These are phyloP conservation scores for Temnothorax longispinosus DNA, from an alignment of 1,140 invertebrate genomes.

Conservation along the genomic window DNA sequence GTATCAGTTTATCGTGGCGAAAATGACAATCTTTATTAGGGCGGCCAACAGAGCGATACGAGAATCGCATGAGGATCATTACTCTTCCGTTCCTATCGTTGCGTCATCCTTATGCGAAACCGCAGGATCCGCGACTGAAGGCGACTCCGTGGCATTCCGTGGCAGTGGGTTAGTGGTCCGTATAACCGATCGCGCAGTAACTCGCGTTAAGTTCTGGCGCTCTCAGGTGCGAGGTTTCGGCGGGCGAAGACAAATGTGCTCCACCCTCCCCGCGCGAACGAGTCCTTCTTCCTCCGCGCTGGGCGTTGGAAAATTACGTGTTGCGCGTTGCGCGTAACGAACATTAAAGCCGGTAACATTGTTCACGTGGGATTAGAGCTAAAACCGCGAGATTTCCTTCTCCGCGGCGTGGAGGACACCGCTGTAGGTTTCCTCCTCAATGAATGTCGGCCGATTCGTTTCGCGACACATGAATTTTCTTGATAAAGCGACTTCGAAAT, in stretches of 20 bases:
- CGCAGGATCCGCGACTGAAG: neutral
- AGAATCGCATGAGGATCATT: neutral
- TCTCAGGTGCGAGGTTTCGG: slow-evolving; percentile 47
- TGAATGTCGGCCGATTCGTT: neutral
- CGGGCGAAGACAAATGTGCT: slow-evolving; percentile 41
- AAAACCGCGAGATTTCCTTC: slow-evolving; percentile 61
- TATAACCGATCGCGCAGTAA: slow-evolving; percentile 49
- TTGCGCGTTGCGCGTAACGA: slow-evolving; percentile 72
- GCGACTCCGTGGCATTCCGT: slow-evolving; percentile 15
- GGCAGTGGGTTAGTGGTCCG: slow-evolving; percentile 48
- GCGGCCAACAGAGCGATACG: neutral
- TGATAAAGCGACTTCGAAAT: slow-evolving; percentile 51
- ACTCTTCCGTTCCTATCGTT: neutral
- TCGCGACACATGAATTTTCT: slow-evolving; percentile 57
- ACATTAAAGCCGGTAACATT: slow-evolving; percentile 70
- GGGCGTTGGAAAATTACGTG: slow-evolving; percentile 64
- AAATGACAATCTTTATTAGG: neutral
- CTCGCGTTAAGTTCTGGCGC: slow-evolving; percentile 24
- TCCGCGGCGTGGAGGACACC: slow-evolving; percentile 1
- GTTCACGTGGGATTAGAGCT: slow-evolving; percentile 71
- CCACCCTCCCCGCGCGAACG: neutral
- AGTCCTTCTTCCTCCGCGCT: neutral
- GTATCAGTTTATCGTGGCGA: neutral
- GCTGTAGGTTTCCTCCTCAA: slow-evolving; percentile 28
- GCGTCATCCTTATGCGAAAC: neutral